Conservation (phyloP, 2,113 vertebrate genomes). For the Osmerus mordax region DNA sequence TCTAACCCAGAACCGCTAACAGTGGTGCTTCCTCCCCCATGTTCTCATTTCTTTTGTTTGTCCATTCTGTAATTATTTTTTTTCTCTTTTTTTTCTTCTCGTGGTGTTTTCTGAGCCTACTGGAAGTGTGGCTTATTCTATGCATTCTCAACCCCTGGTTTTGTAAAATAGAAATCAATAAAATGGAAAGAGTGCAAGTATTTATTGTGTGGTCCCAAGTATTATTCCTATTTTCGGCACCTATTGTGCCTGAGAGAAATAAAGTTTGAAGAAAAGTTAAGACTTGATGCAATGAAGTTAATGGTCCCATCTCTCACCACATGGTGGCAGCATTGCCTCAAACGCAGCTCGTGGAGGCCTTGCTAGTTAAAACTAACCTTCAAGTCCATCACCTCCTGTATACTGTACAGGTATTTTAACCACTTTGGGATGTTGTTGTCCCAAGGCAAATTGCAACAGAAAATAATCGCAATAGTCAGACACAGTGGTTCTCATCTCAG, state of each 20-base stretch:
- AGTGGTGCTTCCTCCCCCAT: conserved; percentile 29
- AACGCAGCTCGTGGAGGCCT: neutral
- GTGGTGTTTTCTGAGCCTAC: conserved; percentile 41
- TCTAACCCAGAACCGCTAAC: conserved; percentile 39
- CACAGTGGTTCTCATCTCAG: neutral
- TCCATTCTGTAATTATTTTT: conserved; percentile 38
- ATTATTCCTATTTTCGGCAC: neutral
- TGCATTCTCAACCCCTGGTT: conserved; percentile 70
- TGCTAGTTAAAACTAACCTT: no score
- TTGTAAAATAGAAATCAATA: conserved; percentile 70
- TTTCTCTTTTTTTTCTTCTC: conserved; percentile 7
- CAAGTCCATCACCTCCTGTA: neutral
- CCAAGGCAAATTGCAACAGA: neutral
- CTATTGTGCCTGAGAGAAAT: neutral
- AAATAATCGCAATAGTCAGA: neutral
- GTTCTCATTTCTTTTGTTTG: conserved; percentile 6
- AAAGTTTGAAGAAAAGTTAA: neutral
- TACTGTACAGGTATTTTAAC: conserved; percentile 2
- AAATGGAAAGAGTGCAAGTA: conserved; percentile 50
- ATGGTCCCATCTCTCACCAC: conserved; percentile 17
- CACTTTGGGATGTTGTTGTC: neutral
- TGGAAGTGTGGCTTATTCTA: conserved; percentile 54
- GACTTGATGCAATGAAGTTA: neutral
- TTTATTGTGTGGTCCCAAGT: neutral
- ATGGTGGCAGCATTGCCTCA: conserved; percentile 34